Percentiles rank a stretch among this genome's conserved stretches.
Evolutionary conservation across 2,113 vertebrate genomes (phyloP).

Genomic region (Limnothrissa miodon): DNA sequence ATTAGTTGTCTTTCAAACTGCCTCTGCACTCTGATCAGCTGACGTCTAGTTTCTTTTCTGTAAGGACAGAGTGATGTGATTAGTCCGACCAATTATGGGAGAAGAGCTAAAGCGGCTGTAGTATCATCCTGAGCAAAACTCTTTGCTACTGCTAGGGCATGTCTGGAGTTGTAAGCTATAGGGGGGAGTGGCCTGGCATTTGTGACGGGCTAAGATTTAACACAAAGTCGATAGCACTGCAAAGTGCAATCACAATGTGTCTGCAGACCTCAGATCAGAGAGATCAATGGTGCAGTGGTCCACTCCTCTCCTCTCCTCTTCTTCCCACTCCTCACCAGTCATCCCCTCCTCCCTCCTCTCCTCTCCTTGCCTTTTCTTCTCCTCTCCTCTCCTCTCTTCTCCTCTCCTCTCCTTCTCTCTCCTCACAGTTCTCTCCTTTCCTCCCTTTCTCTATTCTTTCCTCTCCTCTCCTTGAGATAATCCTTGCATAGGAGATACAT

Average conservation of each 20-base stretch:
- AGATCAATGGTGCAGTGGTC: slow-evolving; percentile 49
- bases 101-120: too few species aligned
- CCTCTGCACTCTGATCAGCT: too few species aligned
- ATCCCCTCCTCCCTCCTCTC: neutral
- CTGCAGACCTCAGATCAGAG: slow-evolving; percentile 55
- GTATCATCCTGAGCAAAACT: too few species aligned
- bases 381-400: neutral
- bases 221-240: slow-evolving; percentile 62
- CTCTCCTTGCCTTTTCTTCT: neutral
- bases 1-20: too few species aligned
- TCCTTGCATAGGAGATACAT: too few species aligned
- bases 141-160: too few species aligned
- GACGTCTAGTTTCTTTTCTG: too few species aligned
- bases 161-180: too few species aligned
- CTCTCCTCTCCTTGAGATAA: neutral
- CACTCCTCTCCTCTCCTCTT: neutral
- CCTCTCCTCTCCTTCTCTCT: neutral
- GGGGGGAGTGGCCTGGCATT: neutral
- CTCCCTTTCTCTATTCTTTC: neutral
- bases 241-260: slow-evolving; percentile 62
- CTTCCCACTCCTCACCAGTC: neutral
- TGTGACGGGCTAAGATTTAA: slow-evolving; percentile 53
- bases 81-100: too few species aligned
- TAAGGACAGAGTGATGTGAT: too few species aligned
- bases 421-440: neutral